Percentiles rank a stretch among this genome's conserved stretches.
Conservation (phyloP, 23 tunicate genomes). For the Trididemnum miniatum region DNA sequence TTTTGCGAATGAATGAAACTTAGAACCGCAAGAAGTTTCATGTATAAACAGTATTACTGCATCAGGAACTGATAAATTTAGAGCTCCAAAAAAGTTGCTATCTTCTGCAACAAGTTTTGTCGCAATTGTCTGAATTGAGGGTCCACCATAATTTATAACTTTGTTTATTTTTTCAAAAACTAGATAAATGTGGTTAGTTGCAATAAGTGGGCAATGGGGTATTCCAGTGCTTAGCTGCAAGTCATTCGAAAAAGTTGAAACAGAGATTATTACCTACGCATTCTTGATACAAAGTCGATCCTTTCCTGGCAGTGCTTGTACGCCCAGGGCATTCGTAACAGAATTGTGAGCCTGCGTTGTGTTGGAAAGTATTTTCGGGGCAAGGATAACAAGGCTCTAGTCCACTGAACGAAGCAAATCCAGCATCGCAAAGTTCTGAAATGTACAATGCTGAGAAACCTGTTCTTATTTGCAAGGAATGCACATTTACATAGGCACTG, state of each 20-base stretch:
- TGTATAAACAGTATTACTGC: background rate
- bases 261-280: constrained; percentile 58
- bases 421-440: constrained; percentile 66
- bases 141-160: background rate
- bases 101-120: background rate
- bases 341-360: constrained; percentile 31
- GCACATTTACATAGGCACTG: no score
- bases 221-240: no score
- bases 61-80: background rate
- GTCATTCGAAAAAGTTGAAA: no score
- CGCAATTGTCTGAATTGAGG: background rate
- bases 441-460: no score
- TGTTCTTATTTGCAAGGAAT: no score
- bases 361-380: constrained; percentile 61
- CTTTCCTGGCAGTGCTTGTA: constrained; percentile 29
- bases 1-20: no score
- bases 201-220: no score
- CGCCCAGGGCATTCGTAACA: constrained; percentile 60
- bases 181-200: no score
- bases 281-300: constrained; percentile 24
- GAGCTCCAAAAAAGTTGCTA: background rate
- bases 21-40: no score
- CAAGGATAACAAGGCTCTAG: constrained; percentile 83
- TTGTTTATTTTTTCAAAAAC: no score
- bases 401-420: constrained; percentile 66